phyloP scores from a whole-genome alignment of 2,797 vertebrate genomes.

The Carapus acus region DNA sequence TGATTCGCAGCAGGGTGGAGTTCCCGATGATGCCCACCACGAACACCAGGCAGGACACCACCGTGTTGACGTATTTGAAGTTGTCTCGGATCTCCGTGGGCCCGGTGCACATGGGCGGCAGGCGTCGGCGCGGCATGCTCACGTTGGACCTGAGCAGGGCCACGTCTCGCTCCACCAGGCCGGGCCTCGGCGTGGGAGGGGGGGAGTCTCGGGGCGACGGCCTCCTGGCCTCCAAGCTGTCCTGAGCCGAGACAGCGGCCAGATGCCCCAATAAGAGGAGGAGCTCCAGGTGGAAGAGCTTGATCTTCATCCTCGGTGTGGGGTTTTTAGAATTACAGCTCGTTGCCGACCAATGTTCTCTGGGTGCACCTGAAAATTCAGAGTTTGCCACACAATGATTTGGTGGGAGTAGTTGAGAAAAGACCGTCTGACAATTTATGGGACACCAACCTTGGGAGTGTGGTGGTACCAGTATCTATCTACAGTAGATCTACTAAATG shows the following conservation, averaged over 20 bases:
- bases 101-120: constrained; percentile 77
- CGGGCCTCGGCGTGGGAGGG: constrained; percentile 45
- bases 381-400: background rate
- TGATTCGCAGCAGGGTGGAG: constrained; percentile 89
- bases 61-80: constrained; percentile 94
- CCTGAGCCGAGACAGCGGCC: constrained; percentile 48
- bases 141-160: constrained; percentile 55
- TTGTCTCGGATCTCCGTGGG: constrained; percentile 81
- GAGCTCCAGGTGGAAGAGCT: constrained; percentile 42
- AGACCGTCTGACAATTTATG: background rate
- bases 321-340: constrained; percentile 10
- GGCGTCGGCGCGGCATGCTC: constrained; percentile 55
- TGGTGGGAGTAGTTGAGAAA: background rate
- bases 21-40: constrained; percentile 93
- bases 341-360: constrained; percentile 30
- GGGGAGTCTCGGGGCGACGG: constrained; percentile 15
- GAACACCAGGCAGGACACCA: constrained; percentile 90
- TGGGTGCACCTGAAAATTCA: constrained; percentile 30
- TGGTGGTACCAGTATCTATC: no score
- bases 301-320: constrained; percentile 51
- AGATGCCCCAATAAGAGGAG: constrained; percentile 42
- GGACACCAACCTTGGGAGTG: no score
- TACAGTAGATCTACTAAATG: no score
- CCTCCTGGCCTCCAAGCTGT: constrained; percentile 28
- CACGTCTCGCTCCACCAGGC: constrained; percentile 50